Percentiles rank a stretch among this genome's conserved stretches.
phyloP scores from a whole-genome alignment of 2,113 vertebrate species.

The Crotalus horridus region DNA sequence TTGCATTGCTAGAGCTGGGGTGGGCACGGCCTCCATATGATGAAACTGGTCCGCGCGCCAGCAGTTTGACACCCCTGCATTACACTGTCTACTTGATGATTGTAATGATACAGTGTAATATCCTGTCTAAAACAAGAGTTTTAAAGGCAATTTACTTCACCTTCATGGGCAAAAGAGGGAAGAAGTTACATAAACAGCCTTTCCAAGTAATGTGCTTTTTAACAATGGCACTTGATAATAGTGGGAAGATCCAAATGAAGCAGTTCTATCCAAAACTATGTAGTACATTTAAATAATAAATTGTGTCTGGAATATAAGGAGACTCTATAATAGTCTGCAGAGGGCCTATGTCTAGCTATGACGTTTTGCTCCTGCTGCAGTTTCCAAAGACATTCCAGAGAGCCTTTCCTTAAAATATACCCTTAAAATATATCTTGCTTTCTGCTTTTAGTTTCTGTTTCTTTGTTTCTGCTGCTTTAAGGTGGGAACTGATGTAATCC shows the following conservation, averaged over 20 bases:
- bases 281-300: background rate
- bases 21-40: too few species aligned
- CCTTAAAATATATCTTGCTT: background rate
- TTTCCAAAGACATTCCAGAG: background rate
- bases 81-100: background rate
- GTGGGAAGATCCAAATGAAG: background rate
- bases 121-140: background rate
- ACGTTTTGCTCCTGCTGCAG: background rate
- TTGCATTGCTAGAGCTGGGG: too few species aligned
- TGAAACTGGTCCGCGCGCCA: too few species aligned
- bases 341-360: background rate
- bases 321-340: background rate
- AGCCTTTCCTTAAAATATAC: background rate
- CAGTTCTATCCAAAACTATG: background rate
- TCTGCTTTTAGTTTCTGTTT: background rate
- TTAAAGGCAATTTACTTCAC: background rate
- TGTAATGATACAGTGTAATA: background rate
- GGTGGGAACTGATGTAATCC: background rate
- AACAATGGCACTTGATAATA: background rate
- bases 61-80: background rate
- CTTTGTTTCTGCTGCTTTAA: background rate
- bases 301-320: background rate
- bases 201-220: background rate
- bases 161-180: background rate
- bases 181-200: background rate